Percentiles rank a stretch among this genome's conserved stretches.
These are phyloP conservation scores for Alentia gelatinosa DNA, from an alignment of 2,888 invertebrate genomes.

Conservation along the genomic window DNA sequence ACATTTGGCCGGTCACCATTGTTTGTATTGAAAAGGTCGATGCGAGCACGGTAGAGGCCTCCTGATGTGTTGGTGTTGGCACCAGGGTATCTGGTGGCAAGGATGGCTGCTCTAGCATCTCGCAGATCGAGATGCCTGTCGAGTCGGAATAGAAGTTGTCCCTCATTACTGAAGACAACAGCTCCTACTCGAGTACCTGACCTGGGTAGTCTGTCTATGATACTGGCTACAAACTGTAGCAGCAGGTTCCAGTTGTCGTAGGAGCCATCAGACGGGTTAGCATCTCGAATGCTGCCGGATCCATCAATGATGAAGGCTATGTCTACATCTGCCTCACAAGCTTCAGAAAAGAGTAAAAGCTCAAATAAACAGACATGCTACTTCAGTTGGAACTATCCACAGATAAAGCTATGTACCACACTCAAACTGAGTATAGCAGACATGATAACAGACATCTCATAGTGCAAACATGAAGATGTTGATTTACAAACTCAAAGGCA, in stretches of 20 bases:
- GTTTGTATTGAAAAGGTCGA: neutral
- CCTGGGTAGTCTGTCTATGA: constrained; percentile 42
- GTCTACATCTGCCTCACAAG: constrained; percentile 50
- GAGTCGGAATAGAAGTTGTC: constrained; percentile 30
- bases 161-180: constrained; percentile 46
- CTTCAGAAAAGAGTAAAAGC: neutral
- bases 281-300: constrained; percentile 55
- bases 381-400: too few species aligned
- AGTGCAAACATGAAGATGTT: too few species aligned
- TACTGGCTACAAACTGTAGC: constrained; percentile 41
- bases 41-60: constrained; percentile 54
- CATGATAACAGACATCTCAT: too few species aligned
- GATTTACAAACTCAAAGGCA: too few species aligned
- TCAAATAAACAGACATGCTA: neutral
- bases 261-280: neutral
- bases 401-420: too few species aligned
- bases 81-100: constrained; percentile 45
- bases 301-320: constrained; percentile 55
- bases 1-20: constrained; percentile 50
- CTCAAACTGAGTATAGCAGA: too few species aligned
- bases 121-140: constrained; percentile 31
- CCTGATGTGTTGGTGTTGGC: constrained; percentile 62
- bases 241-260: constrained; percentile 52
- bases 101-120: constrained; percentile 40
- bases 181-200: constrained; percentile 42